Percentiles rank a stretch among this genome's conserved stretches.
Evolutionary conservation across 2,888 invertebrate genomes (phyloP).

Genomic region (Tipula vernalis): DNA sequence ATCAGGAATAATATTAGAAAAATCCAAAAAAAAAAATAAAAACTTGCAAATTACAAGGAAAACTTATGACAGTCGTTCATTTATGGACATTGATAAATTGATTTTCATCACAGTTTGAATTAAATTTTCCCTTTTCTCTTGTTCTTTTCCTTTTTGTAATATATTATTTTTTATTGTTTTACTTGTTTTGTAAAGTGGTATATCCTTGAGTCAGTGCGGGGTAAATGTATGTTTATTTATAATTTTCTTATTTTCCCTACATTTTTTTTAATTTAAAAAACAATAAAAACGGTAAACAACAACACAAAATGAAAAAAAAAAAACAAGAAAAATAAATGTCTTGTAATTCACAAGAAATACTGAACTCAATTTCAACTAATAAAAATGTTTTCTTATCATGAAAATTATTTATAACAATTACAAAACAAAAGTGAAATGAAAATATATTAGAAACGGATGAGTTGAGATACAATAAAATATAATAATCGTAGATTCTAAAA

Average conservation of each 20-base stretch:
- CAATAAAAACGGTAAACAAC: not conserved
- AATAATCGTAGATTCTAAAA: too few relatives aligned
- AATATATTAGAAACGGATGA: too few relatives aligned
- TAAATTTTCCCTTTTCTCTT: not conserved
- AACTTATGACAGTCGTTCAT: constrained; percentile 9
- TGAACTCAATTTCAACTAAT: too few relatives aligned
- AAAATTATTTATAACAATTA: too few relatives aligned
- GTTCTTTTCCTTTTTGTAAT: not conserved
- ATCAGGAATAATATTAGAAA: not conserved
- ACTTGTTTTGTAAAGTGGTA: not conserved
- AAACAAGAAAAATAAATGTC: too few relatives aligned
- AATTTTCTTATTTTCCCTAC: not conserved
- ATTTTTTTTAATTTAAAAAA: not conserved
- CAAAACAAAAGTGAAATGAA: too few relatives aligned
- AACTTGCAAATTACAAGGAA: not conserved
- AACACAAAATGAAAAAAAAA: not conserved
- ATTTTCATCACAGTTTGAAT: constrained; percentile 9
- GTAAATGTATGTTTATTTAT: not conserved
- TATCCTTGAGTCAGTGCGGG: not conserved
- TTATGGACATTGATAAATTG: constrained; percentile 12
- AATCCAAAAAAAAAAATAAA: not conserved
- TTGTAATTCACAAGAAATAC: too few relatives aligned
- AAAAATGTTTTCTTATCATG: too few relatives aligned
- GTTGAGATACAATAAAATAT: too few relatives aligned
- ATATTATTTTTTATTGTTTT: not conserved